These are phyloP conservation scores for Rhinopomastus cyanomelas DNA, from an alignment of 2,113 vertebrate species.

Conservation along the genomic window DNA sequence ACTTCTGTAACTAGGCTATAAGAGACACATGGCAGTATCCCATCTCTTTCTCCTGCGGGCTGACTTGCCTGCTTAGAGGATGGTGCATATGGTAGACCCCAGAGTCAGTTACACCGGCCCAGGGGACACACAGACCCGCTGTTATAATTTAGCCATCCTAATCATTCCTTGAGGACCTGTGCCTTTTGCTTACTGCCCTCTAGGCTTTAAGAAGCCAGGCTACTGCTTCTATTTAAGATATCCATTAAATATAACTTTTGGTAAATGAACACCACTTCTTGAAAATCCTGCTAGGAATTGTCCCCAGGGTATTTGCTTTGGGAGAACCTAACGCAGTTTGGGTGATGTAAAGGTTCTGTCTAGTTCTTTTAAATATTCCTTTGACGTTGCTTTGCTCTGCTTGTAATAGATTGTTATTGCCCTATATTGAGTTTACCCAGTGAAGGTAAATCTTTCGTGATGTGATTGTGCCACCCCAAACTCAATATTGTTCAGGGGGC, in stretches of 20 bases:
- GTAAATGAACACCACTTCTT: conserved; percentile 76
- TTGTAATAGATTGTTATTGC: conserved; percentile 98
- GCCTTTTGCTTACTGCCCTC: conserved; percentile 49
- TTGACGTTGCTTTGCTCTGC: conserved; percentile 76
- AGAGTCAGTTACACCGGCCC: not conserved
- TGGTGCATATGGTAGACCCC: not conserved
- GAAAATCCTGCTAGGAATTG: conserved; percentile 80
- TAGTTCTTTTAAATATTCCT: conserved; percentile 87
- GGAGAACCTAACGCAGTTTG: conserved; percentile 78
- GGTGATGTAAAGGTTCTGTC: conserved; percentile 85
- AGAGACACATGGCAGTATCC: not conserved
- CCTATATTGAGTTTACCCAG: conserved; percentile 90
- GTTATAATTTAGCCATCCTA: not conserved
- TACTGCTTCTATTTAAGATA: conserved; percentile 52
- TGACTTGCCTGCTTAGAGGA: not conserved
- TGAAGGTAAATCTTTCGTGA: conserved; percentile 94
- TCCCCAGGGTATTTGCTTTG: conserved; percentile 76
- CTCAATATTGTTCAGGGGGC: conserved; percentile 86
- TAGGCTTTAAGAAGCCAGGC: conserved; percentile 36
- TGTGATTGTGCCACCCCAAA: conserved; percentile 90
- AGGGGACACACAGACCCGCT: not conserved
- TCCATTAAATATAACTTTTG: conserved; percentile 71
- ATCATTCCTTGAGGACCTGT: not conserved
- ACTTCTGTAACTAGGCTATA: not conserved
- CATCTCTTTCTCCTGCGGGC: not conserved